phyloP scores from a whole-genome alignment of 2,797 vertebrate species.

The Coranthus polyacanthus region DNA sequence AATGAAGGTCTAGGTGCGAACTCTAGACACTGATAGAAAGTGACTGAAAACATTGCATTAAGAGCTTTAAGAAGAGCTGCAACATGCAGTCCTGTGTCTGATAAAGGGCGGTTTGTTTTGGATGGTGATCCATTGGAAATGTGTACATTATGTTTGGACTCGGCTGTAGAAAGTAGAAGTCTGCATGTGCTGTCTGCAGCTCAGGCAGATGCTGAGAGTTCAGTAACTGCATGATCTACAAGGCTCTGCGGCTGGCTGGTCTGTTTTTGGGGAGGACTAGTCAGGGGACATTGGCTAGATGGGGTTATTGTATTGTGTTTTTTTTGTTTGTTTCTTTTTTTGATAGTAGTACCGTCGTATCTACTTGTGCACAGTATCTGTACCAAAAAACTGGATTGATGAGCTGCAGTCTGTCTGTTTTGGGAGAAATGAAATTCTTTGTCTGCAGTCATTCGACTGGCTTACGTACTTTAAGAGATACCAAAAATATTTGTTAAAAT shows the following conservation, averaged over 20 bases:
- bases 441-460: constrained; percentile 81
- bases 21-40: constrained; percentile 75
- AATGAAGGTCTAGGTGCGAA: constrained; percentile 56
- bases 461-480: constrained; percentile 87
- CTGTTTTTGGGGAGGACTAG: constrained; percentile 38
- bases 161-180: constrained; percentile 48
- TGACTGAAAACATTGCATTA: constrained; percentile 65
- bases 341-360: constrained; percentile 81
- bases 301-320: constrained; percentile 61
- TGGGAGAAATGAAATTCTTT: constrained; percentile 79
- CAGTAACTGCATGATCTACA: constrained; percentile 59
- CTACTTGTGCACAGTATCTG: constrained; percentile 91
- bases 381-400: constrained; percentile 90
- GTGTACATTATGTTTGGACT: constrained; percentile 59
- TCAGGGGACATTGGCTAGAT: constrained; percentile 51
- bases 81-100: constrained; percentile 60
- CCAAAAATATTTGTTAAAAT: constrained; percentile 91
- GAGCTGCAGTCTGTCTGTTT: constrained; percentile 87
- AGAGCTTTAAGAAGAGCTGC: constrained; percentile 83
- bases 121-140: constrained; percentile 55
- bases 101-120: constrained; percentile 45
- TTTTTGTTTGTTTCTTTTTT: constrained; percentile 58
- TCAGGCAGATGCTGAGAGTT: constrained; percentile 65
- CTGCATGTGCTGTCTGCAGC: constrained; percentile 62
- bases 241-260: constrained; percentile 57